A percentile compares a stretch with the other conserved stretches of the same genome.
phyloP scores from a whole-genome alignment of 2,888 invertebrate genomes.

The Lathronympha strigana region DNA sequence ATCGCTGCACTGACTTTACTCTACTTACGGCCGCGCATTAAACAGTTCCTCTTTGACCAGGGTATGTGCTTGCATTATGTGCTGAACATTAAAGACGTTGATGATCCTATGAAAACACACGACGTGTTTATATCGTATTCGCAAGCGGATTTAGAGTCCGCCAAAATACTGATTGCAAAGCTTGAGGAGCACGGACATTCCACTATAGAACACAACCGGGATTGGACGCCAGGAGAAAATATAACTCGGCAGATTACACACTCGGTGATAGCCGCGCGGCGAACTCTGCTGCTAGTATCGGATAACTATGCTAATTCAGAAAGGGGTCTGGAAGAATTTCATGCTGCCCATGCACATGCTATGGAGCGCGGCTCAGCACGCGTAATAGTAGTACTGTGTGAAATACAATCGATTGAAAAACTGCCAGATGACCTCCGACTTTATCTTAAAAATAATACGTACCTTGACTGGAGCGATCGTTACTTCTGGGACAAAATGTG shows the following conservation, averaged over 20 bases:
- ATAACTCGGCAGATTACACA: constrained; percentile 7
- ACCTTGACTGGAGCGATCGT: constrained; percentile 16
- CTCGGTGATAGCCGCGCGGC: constrained; percentile 14
- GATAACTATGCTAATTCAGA: constrained; percentile 15
- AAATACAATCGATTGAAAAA: constrained; percentile 13
- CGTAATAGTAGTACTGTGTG: constrained; percentile 20
- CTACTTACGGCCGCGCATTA: constrained; percentile 6
- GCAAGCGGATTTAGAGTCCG: background rate
- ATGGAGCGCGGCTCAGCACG: constrained; percentile 80
- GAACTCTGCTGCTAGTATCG: constrained; percentile 23
- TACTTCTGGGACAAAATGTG: constrained; percentile 30
- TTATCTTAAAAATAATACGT: constrained; percentile 24
- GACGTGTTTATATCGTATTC: constrained; percentile 21
- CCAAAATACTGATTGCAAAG: constrained; percentile 1
- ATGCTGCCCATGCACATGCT: constrained; percentile 78
- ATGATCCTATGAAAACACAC: constrained; percentile 15
- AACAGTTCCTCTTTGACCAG: constrained; percentile 12
- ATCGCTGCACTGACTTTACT: background rate
- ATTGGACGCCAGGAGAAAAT: constrained; percentile 15
- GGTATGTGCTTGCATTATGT: constrained; percentile 5
- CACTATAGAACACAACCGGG: constrained; percentile 21
- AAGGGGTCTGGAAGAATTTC: constrained; percentile 87
- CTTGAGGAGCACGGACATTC: constrained; percentile 6
- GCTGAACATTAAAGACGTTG: constrained; percentile 4
- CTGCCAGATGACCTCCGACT: constrained; percentile 25